Percentiles rank a stretch among this genome's conserved stretches.
These are phyloP conservation scores for Cyphomyrus discorhynchus DNA, from an alignment of 2,113 vertebrate species.

Conservation along the genomic window DNA sequence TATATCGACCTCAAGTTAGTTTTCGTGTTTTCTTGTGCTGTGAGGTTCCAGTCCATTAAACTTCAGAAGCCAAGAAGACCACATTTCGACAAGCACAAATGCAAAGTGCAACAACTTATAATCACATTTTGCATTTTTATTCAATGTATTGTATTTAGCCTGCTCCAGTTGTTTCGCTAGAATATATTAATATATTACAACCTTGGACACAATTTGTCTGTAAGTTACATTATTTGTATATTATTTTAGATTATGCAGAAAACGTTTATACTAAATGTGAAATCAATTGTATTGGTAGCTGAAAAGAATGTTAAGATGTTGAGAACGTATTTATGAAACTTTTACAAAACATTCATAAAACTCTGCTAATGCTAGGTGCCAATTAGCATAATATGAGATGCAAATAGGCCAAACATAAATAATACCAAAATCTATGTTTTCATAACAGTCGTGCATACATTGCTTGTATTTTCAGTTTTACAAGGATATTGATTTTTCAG, in stretches of 20 bases:
- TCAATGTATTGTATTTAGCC: neutral
- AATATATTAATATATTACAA: neutral
- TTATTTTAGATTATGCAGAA: neutral
- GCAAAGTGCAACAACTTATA: neutral
- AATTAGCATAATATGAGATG: neutral
- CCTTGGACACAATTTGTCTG: neutral
- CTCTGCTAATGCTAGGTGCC: neutral
- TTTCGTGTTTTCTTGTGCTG: neutral
- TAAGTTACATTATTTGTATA: neutral
- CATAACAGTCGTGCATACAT: neutral
- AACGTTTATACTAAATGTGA: neutral
- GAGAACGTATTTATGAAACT: neutral
- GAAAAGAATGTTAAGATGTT: too few species aligned
- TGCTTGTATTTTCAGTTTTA: neutral
- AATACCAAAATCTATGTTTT: neutral
- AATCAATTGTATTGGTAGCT: neutral
- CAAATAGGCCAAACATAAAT: neutral
- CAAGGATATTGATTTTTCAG: neutral
- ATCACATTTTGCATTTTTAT: neutral
- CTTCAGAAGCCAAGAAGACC: neutral
- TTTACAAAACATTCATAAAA: neutral
- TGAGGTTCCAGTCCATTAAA: neutral
- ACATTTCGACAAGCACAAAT: neutral
- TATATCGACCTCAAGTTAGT: neutral
- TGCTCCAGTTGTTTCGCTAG: neutral